These are phyloP conservation scores for Drosophila parthenogenetica DNA, from an alignment of 2,888 invertebrate genomes.

Conservation along the genomic window DNA sequence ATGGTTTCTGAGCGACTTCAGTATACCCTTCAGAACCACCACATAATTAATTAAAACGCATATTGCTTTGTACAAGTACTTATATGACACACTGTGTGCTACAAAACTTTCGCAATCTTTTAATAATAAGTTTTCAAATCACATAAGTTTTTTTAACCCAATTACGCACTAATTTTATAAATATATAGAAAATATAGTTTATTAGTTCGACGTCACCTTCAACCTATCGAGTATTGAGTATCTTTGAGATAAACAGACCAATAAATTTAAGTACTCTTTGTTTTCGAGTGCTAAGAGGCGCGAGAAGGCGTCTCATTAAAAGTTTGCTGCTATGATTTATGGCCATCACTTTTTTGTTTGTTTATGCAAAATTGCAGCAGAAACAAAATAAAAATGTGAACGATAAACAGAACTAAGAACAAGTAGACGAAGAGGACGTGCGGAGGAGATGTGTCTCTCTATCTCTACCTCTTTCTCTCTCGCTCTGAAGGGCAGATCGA, in stretches of 20 bases:
- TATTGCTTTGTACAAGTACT: too few species aligned
- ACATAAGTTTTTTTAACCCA: not conserved
- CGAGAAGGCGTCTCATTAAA: slow-evolving; percentile 34
- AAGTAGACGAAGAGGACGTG: slow-evolving; percentile 29
- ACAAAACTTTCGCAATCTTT: not conserved
- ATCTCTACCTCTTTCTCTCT: too few species aligned
- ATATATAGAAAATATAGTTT: not conserved
- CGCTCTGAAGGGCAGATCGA: slow-evolving; percentile 32
- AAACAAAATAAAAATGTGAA: slow-evolving; percentile 30
- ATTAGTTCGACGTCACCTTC: slow-evolving; percentile 33
- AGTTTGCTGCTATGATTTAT: slow-evolving; percentile 69
- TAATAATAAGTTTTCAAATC: not conserved
- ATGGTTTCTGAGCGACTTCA: slow-evolving; percentile 4
- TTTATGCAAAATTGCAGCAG: slow-evolving; percentile 67
- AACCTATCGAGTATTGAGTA: slow-evolving; percentile 39
- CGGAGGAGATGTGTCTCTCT: not conserved
- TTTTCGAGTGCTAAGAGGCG: slow-evolving; percentile 19
- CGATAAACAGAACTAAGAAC: slow-evolving; percentile 24
- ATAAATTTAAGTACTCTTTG: slow-evolving; percentile 53
- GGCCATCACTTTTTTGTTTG: slow-evolving; percentile 65
- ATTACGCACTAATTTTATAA: not conserved
- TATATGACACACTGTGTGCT: not conserved
- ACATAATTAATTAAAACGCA: too few species aligned
- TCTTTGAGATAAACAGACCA: slow-evolving; percentile 30
- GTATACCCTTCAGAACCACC: slow-evolving; percentile 10